Evolutionary conservation across 2,113 vertebrate species (phyloP).

Genomic region (Prietella phreatophila): DNA sequence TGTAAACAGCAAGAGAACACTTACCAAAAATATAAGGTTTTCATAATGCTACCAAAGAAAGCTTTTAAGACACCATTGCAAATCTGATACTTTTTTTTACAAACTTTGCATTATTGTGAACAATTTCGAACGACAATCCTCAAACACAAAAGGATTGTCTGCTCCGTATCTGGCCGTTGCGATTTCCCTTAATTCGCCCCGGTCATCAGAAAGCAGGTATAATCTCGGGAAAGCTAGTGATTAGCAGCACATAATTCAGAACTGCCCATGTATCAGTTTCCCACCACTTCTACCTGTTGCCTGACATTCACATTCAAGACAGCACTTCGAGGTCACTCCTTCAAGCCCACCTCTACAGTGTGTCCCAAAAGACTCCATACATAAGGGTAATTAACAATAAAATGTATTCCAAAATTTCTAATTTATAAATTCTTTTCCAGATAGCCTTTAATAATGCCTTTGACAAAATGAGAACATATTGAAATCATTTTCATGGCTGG

Average conservation of each 20-base stretch:
- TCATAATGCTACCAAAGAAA: not conserved
- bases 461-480: too few relatives aligned
- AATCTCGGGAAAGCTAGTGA: conserved; percentile 86
- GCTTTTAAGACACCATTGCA: not conserved
- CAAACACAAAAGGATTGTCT: conserved; percentile 65
- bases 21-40: not conserved
- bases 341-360: not conserved
- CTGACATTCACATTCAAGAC: not conserved
- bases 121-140: not conserved
- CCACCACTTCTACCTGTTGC: conserved; percentile 39
- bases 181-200: conserved; percentile 92
- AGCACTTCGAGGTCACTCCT: not conserved
- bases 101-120: not conserved
- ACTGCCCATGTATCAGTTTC: conserved; percentile 87
- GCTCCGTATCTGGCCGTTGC: conserved; percentile 98
- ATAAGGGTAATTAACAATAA: too few relatives aligned
- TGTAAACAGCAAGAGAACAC: not conserved
- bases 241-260: conserved; percentile 75
- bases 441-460: too few relatives aligned
- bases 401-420: too few relatives aligned
- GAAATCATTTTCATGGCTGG: too few relatives aligned
- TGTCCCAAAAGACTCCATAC: too few relatives aligned
- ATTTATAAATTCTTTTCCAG: too few relatives aligned
- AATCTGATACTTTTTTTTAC: not conserved
- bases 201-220: conserved; percentile 93